phyloP scores from a whole-genome alignment of 2,797 vertebrate genomes.

The Delichon dasypus region DNA sequence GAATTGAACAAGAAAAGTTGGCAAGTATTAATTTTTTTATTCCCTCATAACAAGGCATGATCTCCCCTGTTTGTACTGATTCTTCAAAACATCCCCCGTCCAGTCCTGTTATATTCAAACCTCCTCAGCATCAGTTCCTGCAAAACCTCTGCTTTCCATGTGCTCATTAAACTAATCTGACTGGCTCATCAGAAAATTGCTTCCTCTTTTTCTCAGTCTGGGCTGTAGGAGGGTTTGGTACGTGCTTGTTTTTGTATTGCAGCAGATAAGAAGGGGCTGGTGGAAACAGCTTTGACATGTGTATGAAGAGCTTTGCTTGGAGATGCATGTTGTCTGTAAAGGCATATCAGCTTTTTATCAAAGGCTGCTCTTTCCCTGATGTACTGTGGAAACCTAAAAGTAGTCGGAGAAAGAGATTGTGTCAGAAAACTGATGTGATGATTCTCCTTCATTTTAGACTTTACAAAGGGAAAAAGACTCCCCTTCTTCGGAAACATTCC shows the following conservation, averaged over 20 bases:
- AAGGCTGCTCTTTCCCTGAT: constrained; percentile 75
- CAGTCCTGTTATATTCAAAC: constrained; percentile 33
- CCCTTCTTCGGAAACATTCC: constrained; percentile 99
- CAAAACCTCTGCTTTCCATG: constrained; percentile 44
- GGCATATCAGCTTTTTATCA: constrained; percentile 80
- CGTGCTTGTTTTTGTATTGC: constrained; percentile 64
- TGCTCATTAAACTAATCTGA: constrained; percentile 70
- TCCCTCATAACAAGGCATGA: constrained; percentile 76
- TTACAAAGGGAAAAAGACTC: constrained; percentile 99
- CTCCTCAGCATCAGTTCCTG: constrained; percentile 64
- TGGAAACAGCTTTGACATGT: constrained; percentile 67
- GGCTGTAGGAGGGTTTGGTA: constrained; percentile 64
- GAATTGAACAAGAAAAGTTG: constrained; percentile 81
- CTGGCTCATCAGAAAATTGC: constrained; percentile 70
- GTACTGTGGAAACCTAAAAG: constrained; percentile 66
- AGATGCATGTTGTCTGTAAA: constrained; percentile 82
- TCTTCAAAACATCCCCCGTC: neutral
- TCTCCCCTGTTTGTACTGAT: constrained; percentile 48
- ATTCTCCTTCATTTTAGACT: constrained; percentile 99
- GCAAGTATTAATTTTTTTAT: constrained; percentile 84
- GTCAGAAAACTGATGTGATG: constrained; percentile 85
- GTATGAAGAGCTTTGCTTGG: constrained; percentile 72
- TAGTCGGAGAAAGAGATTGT: constrained; percentile 52
- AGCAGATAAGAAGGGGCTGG: constrained; percentile 67
- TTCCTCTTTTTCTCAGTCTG: constrained; percentile 46